Evolutionary conservation across 2,888 invertebrate species (phyloP), one percentile per base, ranked within the genome.

Genomic region (Tanypteryx hageni): DNA sequence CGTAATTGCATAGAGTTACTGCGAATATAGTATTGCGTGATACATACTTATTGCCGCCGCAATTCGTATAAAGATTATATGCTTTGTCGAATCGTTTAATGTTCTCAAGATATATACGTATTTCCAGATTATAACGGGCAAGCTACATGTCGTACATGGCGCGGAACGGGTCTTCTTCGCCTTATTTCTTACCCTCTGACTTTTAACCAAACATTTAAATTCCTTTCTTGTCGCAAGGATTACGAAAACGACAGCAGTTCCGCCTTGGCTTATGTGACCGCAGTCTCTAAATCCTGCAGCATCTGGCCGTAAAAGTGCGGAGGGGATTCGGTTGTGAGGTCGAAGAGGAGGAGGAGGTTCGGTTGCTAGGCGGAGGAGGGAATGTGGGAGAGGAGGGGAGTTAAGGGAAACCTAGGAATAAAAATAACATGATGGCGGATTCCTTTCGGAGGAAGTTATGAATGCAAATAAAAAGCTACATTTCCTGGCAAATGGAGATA

Each of bases 281-380:
- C 89, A 89, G 89, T 64, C 89, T 64, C 89, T 89, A 89, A 89
- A 89, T 89, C 89, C 89, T 89, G 64, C 64, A 89, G 89, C 89
- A 89, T 89, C 64, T 89, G 89, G 89, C 64, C 89, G 44, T 89
- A 89, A 89, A 89, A 89, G 22, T 89, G 64, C 89, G 44, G 59
- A 44, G 44, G 76, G 76, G 76, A 13, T 22, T 27, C 9, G 76
- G 27, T 76, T 13, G 64, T 31, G 89, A 44, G 44, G n/a, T n/a
- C n/a, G 44, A 86, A 16, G 61, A 3, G 14, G 57, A 9, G 31
- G 68, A 14, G 89, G 83, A 18, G 22, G 76, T 22, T 27, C 9
- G 76, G 27, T 76, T 13, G 64, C 16, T 64, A 44, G 44, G n/a
- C n/a, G n/a, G 44, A 86, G 10, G 61, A 3, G 14, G 57, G n/a